Evolutionary conservation across 2,113 vertebrate genomes (phyloP).

Genomic region (Sinocyclocheilus rhinocerous): DNA sequence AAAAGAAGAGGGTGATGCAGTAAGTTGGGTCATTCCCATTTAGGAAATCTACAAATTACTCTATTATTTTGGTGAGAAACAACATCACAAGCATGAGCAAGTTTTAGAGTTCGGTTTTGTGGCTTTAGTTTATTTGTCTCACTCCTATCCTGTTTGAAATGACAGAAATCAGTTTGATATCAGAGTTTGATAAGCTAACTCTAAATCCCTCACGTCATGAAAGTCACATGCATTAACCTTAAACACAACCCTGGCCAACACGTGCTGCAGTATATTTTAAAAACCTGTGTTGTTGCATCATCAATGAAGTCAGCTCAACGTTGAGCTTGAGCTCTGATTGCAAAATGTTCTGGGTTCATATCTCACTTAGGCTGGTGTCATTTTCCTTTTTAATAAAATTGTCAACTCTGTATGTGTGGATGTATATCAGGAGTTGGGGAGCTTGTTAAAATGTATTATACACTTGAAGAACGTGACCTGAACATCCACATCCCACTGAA

Average conservation of each 20-base stretch:
- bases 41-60: too few species aligned
- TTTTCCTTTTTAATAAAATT: neutral
- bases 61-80: neutral
- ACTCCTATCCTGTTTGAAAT: neutral
- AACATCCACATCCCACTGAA: neutral
- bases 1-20: too few species aligned
- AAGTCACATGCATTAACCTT: neutral
- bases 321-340: neutral
- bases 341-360: neutral
- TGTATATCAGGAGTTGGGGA: neutral
- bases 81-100: neutral
- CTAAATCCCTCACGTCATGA: neutral
- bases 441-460: neutral
- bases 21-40: too few species aligned
- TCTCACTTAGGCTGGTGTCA: neutral
- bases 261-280: neutral
- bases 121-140: too few species aligned
- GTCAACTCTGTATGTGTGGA: neutral
- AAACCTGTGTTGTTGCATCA: neutral
- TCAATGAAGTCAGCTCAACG: neutral
- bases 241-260: neutral
- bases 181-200: too few species aligned
- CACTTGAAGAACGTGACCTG: neutral
- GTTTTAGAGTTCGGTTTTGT: neutral
- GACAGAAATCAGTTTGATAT: neutral